Evolutionary conservation across 2,797 vertebrate genomes (phyloP), one percentile per base, ranked within the genome.

Genomic region (Gorsachius magnificus): DNA sequence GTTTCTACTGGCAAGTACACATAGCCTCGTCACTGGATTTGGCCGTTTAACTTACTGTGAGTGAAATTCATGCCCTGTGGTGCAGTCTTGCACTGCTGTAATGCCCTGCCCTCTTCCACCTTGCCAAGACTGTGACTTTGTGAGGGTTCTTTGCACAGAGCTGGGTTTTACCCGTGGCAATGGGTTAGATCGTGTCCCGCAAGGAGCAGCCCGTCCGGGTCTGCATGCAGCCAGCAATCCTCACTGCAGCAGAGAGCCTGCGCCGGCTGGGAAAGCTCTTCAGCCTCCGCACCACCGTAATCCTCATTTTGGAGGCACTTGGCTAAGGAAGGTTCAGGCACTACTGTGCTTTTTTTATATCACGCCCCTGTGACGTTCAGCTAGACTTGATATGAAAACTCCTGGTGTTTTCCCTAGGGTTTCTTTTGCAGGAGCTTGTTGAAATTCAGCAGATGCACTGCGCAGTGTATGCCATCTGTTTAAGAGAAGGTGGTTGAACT

Each of bases 221-320:
- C 75, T 56, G 58, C 61, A 33, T 0, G 1, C 65, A 81, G 84
- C 75, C 75, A 51, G 76, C 3, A 5, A 15, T 76, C 25, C 80
- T 66, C 53, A 2, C 46, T 2, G 10, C 82, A 77, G 76, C 24
- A 41, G 72, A 83, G 31, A 58, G n/a, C 45, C 77, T 28, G 53
- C 2, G 2, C 80, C 46, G 29, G 48, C 80, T 72, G 56, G 38
- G n/a, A 41, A 26, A 83, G 25, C 36, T 70, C 36, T 15, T 70
- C 16, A 7, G 38, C 28, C 56, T 70, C 72, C 1, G 0, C 31
- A 51, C 61, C 36, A 38, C 33, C 0, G 0, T 14, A 33, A 29
- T 66, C 57, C 43, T 50, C 43, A 13, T 0, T n/a, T 51, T 0
- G 1, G n/a, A 79, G 68, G 46, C 72, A 21, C 16, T 51, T 53